Conservation (phyloP, 2,113 vertebrate species). For the Sylvilagus bachmani region DNA sequence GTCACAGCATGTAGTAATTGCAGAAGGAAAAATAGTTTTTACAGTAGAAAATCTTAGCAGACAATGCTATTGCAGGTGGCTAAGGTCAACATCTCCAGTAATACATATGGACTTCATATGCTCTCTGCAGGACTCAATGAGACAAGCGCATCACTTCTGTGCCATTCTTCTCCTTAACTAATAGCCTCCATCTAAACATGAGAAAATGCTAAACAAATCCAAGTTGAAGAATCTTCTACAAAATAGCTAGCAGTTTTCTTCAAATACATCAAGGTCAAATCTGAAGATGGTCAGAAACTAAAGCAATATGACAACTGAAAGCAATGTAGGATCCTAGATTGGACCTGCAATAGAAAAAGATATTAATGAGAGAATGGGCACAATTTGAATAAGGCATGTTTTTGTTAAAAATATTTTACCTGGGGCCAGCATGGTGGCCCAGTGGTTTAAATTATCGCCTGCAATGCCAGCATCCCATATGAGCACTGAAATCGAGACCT, state of each 20-base stretch:
- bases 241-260: not conserved
- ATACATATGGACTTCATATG: not conserved
- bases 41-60: not conserved
- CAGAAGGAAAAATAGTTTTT: not conserved
- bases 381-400: slow-evolving; percentile 7
- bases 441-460: too few species aligned
- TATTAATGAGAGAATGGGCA: not conserved
- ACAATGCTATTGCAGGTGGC: not conserved
- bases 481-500: too few species aligned
- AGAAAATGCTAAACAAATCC: not conserved
- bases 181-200: not conserved
- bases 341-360: not conserved
- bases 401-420: not conserved
- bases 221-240: not conserved
- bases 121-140: not conserved
- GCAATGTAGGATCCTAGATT: not conserved
- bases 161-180: not conserved
- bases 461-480: too few species aligned
- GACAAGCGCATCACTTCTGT: not conserved
- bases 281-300: not conserved
- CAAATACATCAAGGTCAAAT: not conserved
- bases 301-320: not conserved
- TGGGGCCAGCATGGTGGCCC: too few species aligned
- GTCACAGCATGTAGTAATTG: not conserved
- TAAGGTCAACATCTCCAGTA: not conserved